phyloP scores from a whole-genome alignment of 2,888 invertebrate species.

The Hecatera dysodea region DNA sequence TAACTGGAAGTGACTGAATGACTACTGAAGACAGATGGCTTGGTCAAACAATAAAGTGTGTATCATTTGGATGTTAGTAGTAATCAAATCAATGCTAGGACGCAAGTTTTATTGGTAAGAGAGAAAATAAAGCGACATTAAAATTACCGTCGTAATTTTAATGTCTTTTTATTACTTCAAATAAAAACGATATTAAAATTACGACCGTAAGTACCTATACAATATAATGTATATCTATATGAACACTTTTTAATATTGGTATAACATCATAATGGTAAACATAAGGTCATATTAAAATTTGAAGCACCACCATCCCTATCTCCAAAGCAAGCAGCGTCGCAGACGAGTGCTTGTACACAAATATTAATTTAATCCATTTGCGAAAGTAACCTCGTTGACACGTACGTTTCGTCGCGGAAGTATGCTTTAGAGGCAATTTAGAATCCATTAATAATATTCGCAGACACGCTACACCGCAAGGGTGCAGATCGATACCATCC shows the following conservation, averaged over 20 bases:
- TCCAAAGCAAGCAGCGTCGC: slow-evolving; percentile 23
- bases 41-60: background rate
- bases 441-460: slow-evolving; percentile 85
- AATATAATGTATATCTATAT: no score
- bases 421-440: slow-evolving; percentile 83
- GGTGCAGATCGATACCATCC: slow-evolving; percentile 45
- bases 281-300: slow-evolving; percentile 23
- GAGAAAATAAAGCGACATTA: no score
- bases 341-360: slow-evolving; percentile 54
- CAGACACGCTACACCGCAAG: slow-evolving; percentile 74
- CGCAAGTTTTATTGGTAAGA: no score
- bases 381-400: slow-evolving; percentile 76
- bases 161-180: no score
- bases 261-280: no score
- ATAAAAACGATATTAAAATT: no score
- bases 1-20: slow-evolving; percentile 2
- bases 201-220: no score
- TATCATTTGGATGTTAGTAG: background rate
- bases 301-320: slow-evolving; percentile 23
- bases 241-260: background rate
- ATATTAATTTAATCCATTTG: slow-evolving; percentile 77
- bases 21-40: background rate
- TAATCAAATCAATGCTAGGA: background rate
- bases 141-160: no score
- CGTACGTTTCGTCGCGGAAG: slow-evolving; percentile 74